phyloP scores from a whole-genome alignment of 1,140 invertebrate species.

The Nephila pilipes region DNA sequence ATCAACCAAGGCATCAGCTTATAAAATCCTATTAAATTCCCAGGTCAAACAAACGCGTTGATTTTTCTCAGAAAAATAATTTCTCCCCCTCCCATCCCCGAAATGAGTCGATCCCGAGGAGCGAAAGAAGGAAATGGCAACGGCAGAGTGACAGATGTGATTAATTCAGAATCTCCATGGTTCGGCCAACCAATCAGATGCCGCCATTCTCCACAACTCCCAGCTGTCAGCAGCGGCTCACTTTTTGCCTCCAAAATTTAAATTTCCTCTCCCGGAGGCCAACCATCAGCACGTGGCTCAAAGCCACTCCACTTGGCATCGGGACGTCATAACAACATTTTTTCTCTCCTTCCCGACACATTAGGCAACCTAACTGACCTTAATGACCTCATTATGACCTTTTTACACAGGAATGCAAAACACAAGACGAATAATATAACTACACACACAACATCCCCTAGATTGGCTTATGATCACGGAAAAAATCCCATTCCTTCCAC shows the following conservation, averaged over 20 bases:
- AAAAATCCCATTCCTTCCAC: background rate
- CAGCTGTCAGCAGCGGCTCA: slow-evolving; percentile 78
- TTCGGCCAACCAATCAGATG: slow-evolving; percentile 79
- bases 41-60: background rate
- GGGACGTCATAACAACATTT: background rate
- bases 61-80: slow-evolving; percentile 3
- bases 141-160: slow-evolving; percentile 78
- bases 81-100: background rate
- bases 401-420: background rate
- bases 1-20: too few species aligned
- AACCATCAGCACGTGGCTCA: slow-evolving; percentile 69
- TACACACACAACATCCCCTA: background rate
- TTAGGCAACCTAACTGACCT: slow-evolving; percentile 1
- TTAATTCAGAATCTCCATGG: slow-evolving; percentile 80
- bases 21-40: too few species aligned
- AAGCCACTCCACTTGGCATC: slow-evolving; percentile 5
- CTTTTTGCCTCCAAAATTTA: slow-evolving; percentile 82
- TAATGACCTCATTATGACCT: slow-evolving; percentile 35
- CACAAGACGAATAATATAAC: background rate
- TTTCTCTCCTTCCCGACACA: background rate
- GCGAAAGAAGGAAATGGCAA: slow-evolving; percentile 54
- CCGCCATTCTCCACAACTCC: slow-evolving; percentile 77
- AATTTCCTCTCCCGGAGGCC: slow-evolving; percentile 77
- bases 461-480: background rate
- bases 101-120: slow-evolving; percentile 34